Evolutionary conservation across 2,797 vertebrate species (phyloP), one percentile per base, ranked within the genome.

Genomic region (Fratercula arctica): DNA sequence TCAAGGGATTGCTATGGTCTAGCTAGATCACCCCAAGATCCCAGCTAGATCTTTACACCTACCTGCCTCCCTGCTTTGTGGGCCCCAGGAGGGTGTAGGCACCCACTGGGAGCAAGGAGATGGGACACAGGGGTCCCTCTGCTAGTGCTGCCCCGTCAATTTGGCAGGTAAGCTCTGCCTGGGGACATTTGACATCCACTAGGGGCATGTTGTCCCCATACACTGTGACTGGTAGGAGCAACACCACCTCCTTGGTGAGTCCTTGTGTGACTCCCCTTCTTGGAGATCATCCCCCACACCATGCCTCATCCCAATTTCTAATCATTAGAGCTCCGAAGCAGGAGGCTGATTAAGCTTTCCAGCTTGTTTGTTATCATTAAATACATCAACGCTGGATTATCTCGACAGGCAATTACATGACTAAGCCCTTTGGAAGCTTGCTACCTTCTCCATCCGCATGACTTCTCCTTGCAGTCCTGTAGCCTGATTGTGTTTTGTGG

Each of bases 281-380:
- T 23, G 35, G 50, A 29, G 31, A 25, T 80, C 76, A 51, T 9
- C 39, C 67, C 51, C 54, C 64, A 29, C 13, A 20, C 28, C 10
- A 1, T 2, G 8, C 50, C 86, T 80, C 43, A 60, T 29, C 84
- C 63, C 11, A 0, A 5, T 54, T 70, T 61, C 72, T 63, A 4
- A 61, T 20, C 63, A 29, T 33, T 21, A 35, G 33, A 10, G 10
- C 81, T 79, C 64, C 1, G 0, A 74, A 85, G 90, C 89, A 77
- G 87, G 75, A 95, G 82, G 87, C 82, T 92, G 81, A 87, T 91
- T 7, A 80, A 83, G 75, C 20, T 89, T 89, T 90, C 75, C 87
- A 85, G 67, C 76, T 43, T 37, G 51, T 93, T 97, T 95, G 85
- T 91, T 92, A 73, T 85, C 93, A 28, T 66, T 69, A 85, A 70